phyloP scores from a whole-genome alignment of 2,888 invertebrate genomes.

The Thyatira batis region DNA sequence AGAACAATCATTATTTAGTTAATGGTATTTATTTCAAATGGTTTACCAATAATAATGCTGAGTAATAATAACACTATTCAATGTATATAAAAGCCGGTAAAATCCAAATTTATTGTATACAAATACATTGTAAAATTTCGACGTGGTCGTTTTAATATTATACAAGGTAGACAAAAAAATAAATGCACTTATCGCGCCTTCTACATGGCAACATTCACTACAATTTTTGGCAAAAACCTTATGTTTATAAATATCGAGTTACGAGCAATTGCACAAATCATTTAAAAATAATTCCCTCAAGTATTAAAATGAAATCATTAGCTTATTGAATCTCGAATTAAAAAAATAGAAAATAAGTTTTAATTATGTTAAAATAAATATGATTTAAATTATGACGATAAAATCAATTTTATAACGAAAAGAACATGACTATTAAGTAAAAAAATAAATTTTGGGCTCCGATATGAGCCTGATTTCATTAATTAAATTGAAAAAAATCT shows the following conservation, averaged over 20 bases:
- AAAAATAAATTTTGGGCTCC: conserved; percentile 35
- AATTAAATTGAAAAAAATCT: conserved; percentile 29
- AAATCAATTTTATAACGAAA: conserved; percentile 14
- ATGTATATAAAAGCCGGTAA: conserved; percentile 71
- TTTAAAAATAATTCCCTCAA: conserved; percentile 33
- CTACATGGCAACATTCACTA: conserved; percentile 69
- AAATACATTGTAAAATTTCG: conserved; percentile 56
- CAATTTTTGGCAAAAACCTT: conserved; percentile 62
- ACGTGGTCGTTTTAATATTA: conserved; percentile 40
- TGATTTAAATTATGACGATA: conserved; percentile 3
- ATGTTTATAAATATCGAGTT: conserved; percentile 45
- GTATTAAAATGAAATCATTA: conserved; percentile 34
- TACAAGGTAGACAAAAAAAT: conserved; percentile 64
- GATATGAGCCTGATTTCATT: conserved; percentile 29
- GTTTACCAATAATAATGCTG: conserved; percentile 61
- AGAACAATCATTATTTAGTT: conserved; percentile 46
- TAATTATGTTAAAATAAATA: conserved; percentile 15
- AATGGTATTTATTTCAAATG: conserved; percentile 66
- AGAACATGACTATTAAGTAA: conserved; percentile 20
- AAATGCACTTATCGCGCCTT: conserved; percentile 72
- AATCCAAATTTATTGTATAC: conserved; percentile 58
- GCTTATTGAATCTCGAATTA: conserved; percentile 43
- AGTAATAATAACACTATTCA: conserved; percentile 62
- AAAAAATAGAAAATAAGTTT: conserved; percentile 42
- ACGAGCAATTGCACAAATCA: conserved; percentile 54